These are phyloP conservation scores for Dysmachus trigonus DNA, from an alignment of 2,888 invertebrate species.

Conservation along the genomic window DNA sequence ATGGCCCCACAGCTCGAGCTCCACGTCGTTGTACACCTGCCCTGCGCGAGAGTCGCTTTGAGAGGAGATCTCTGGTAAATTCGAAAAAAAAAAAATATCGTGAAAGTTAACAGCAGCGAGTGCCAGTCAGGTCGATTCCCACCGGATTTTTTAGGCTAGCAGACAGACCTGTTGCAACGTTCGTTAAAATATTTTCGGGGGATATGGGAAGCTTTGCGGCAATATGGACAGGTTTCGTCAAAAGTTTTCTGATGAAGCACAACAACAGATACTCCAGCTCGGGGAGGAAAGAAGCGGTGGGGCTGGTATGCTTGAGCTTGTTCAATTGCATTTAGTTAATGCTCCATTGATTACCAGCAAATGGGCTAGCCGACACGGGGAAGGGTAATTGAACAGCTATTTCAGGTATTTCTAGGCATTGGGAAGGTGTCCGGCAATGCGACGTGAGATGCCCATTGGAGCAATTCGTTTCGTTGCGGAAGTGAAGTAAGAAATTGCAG, in stretches of 20 bases:
- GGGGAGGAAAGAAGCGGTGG: background rate
- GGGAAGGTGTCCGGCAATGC: background rate
- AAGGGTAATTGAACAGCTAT: background rate
- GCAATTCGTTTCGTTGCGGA: background rate
- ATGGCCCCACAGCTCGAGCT: background rate
- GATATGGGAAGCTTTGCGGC: background rate
- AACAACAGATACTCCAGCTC: background rate
- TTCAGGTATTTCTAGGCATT: background rate
- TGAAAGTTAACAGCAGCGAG: background rate
- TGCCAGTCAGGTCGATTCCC: background rate
- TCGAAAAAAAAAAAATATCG: background rate
- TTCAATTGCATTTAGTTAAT: background rate
- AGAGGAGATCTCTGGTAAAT: background rate
- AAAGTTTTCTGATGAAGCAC: background rate
- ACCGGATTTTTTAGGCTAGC: background rate
- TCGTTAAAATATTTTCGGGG: background rate
- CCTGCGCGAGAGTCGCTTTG: background rate
- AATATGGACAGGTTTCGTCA: background rate
- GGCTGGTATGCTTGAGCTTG: background rate
- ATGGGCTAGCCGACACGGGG: background rate
- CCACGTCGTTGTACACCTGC: background rate
- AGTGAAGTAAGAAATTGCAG: background rate
- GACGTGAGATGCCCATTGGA: background rate
- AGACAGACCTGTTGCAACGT: background rate
- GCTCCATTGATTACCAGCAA: background rate